These are phyloP conservation scores for Mus caroli DNA, from an alignment of 2,797 vertebrate species.

Conservation along the genomic window DNA sequence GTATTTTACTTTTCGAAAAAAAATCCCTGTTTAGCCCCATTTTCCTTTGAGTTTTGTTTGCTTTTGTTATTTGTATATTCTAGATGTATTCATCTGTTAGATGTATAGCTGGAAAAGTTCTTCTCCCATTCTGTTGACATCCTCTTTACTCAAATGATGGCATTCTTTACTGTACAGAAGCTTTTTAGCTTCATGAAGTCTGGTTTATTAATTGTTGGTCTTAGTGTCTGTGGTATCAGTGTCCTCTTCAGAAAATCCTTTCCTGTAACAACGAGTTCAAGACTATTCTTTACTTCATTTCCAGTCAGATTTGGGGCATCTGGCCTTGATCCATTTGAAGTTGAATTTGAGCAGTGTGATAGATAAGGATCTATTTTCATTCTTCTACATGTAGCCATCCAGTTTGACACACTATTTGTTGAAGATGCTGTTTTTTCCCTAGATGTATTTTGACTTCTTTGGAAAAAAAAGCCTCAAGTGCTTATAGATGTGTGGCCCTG, in stretches of 20 bases:
- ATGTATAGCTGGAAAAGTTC: neutral
- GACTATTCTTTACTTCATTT: neutral
- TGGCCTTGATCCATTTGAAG: neutral
- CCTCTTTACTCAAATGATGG: neutral
- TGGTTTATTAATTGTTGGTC: neutral
- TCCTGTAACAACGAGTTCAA: neutral
- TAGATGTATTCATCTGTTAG: neutral
- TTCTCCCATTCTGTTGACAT: neutral
- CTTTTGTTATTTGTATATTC: neutral
- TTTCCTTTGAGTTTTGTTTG: neutral
- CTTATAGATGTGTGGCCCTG: neutral
- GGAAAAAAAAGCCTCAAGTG: neutral
- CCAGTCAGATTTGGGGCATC: neutral
- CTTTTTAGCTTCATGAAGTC: neutral
- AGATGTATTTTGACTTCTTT: neutral
- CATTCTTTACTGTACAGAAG: neutral
- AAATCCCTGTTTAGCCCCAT: neutral
- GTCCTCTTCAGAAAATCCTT: neutral
- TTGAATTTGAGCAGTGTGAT: neutral
- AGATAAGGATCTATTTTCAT: neutral
- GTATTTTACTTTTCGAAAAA: neutral
- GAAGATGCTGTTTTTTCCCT: neutral
- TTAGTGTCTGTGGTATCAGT: neutral
- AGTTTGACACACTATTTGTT: neutral
- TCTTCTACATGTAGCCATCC: too few species aligned